These are phyloP conservation scores for Condylura cristata DNA, from an alignment of 2,113 vertebrate species.

Conservation along the genomic window DNA sequence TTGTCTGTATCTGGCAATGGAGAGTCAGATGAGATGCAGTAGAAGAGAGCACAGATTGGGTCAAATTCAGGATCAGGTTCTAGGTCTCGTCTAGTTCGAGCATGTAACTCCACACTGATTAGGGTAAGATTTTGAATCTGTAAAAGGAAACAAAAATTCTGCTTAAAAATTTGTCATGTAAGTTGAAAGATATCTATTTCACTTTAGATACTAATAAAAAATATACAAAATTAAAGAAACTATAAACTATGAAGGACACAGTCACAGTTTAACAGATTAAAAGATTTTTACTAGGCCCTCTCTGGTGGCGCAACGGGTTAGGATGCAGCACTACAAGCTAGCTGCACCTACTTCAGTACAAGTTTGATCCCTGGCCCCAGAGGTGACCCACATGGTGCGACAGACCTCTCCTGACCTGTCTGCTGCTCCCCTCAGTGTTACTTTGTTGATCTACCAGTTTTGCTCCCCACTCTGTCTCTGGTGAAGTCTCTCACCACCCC, in stretches of 20 bases:
- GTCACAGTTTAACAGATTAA: slow-evolving; percentile 1
- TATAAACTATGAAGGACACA: not conserved
- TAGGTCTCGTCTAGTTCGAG: slow-evolving; percentile 95
- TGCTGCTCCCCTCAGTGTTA: too few relatives aligned
- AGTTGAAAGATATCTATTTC: slow-evolving; percentile 27
- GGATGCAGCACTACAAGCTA: too few relatives aligned
- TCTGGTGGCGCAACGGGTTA: too few relatives aligned
- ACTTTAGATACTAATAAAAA: not conserved
- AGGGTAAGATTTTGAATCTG: slow-evolving; percentile 96
- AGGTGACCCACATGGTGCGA: too few relatives aligned
- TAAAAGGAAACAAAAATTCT: slow-evolving; percentile 67
- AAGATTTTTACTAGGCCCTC: slow-evolving; percentile 27
- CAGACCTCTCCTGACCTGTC: too few relatives aligned
- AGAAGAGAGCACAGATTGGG: slow-evolving; percentile 98
- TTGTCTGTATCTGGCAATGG: slow-evolving; percentile 86
- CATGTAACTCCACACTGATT: slow-evolving; percentile 97
- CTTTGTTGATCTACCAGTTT: too few relatives aligned
- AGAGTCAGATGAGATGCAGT: slow-evolving; percentile 94
- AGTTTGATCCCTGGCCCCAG: too few relatives aligned
- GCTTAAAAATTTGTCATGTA: not conserved
- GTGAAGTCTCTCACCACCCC: too few relatives aligned
- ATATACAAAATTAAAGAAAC: slow-evolving; percentile 40
- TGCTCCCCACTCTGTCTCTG: too few relatives aligned
- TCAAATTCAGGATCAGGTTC: slow-evolving; percentile 98
- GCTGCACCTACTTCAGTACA: too few relatives aligned